These are phyloP conservation scores for Allobates femoralis DNA, from an alignment of 2,797 vertebrate genomes.

Conservation along the genomic window DNA sequence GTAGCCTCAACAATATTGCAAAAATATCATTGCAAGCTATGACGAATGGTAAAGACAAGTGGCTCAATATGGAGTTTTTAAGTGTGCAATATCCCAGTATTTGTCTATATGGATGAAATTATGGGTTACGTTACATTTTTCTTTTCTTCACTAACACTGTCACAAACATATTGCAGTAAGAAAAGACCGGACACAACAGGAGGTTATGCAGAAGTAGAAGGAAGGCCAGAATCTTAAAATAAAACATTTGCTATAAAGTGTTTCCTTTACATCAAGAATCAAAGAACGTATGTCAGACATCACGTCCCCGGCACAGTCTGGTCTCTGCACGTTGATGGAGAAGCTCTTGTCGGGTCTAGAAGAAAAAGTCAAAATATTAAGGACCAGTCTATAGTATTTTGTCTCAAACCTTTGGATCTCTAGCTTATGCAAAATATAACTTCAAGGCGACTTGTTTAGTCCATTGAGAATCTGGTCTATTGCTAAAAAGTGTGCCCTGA, in stretches of 20 bases:
- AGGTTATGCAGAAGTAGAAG: slow-evolving; percentile 31
- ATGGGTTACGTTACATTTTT: no score
- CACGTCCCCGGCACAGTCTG: not conserved
- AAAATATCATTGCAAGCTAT: no score
- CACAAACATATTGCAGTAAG: not conserved
- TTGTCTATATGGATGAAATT: no score
- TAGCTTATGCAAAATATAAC: not conserved
- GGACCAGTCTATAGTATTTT: not conserved
- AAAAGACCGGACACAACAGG: slow-evolving; percentile 43
- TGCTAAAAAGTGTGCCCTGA: not conserved
- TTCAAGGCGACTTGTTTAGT: not conserved
- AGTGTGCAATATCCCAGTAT: no score
- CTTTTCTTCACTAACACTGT: not conserved
- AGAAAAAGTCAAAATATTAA: not conserved
- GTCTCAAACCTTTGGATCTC: not conserved
- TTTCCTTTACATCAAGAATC: slow-evolving; percentile 55
- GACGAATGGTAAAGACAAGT: no score
- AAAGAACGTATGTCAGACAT: slow-evolving; percentile 6
- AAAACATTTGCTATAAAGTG: slow-evolving; percentile 35
- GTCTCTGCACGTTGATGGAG: slow-evolving; percentile 1
- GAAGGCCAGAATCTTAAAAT: slow-evolving; percentile 32
- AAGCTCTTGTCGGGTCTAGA: not conserved
- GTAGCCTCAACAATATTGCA: no score
- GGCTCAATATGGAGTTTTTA: no score
- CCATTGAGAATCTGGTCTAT: not conserved